phyloP scores from a whole-genome alignment of 2,113 vertebrate genomes.

The Podocnemis expansa region DNA sequence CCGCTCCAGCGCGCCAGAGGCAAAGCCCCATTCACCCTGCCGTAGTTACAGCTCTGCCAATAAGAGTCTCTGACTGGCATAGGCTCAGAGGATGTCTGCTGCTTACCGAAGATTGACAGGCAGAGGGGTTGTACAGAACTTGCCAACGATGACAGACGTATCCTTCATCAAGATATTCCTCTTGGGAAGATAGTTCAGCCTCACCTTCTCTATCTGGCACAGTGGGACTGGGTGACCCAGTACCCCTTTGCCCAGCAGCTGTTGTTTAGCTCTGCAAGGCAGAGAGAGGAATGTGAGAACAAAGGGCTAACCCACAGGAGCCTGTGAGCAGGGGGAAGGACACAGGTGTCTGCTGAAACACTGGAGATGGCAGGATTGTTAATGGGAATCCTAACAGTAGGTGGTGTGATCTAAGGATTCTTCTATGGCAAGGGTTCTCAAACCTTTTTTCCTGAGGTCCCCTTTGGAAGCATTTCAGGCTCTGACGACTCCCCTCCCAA shows the following conservation, averaged over 20 bases:
- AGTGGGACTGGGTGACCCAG: slow-evolving; percentile 63
- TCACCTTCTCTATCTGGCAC: slow-evolving; percentile 67
- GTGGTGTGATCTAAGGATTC: neutral
- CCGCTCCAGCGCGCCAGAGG: no score
- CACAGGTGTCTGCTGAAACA: neutral
- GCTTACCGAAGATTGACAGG: slow-evolving; percentile 75
- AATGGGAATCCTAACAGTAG: neutral
- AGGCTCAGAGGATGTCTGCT: neutral
- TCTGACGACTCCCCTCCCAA: no score
- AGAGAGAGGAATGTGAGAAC: neutral
- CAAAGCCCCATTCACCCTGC: no score
- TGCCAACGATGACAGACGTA: slow-evolving; percentile 38
- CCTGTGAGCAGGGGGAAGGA: neutral
- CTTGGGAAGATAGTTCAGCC: slow-evolving; percentile 60
- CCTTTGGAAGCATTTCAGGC: no score
- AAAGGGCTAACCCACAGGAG: neutral
- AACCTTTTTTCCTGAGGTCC: no score
- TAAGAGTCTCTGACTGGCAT: neutral
- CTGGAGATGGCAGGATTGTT: neutral
- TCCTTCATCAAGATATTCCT: slow-evolving; percentile 63
- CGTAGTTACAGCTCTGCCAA: no score
- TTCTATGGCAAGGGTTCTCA: neutral
- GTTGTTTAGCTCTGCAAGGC: slow-evolving; percentile 66
- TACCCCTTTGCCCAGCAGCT: slow-evolving; percentile 65
- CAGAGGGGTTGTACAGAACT: slow-evolving; percentile 69